Base-by-base conservation (phyloP, 2,888 invertebrate species). In the Harmothoe impar region DNA sequence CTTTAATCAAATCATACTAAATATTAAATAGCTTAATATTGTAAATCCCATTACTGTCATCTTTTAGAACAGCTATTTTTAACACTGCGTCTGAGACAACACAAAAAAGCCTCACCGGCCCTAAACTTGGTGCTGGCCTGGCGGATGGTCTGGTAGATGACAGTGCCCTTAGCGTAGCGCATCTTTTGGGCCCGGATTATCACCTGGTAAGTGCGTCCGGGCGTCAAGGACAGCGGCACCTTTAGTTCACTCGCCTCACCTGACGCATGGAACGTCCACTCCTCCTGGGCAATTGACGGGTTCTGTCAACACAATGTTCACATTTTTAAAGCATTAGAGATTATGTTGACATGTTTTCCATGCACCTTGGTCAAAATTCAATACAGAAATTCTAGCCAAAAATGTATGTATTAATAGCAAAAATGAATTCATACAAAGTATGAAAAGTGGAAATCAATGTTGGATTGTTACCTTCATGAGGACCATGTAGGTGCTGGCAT, bases 41-140 rank as follows among this genome's bases (percentile, higher is more conserved):
- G 7, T 12, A 62, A 62, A 5, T 15, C 62, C 62, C 20, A 15
- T 3, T 12, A 3, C 20, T 20, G n/a, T n/a, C n/a, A n/a, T n/a
- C n/a, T n/a, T n/a, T n/a, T n/a, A n/a, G n/a, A n/a, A n/a, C n/a
- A n/a, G n/a, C n/a, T n/a, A n/a, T n/a, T n/a, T n/a, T n/a, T n/a
- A n/a, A n/a, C n/a, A n/a, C n/a, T n/a, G n/a, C n/a, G n/a, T n/a
- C n/a, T n/a, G n/a, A n/a, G n/a, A n/a, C n/a, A n/a, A n/a, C n/a
- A n/a, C n/a, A n/a, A n/a, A n/a, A n/a, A n/a, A n/a, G n/a, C 62
- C 62, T 62, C n/a, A 86, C 86, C 86, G 51, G 86, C 86, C 20
- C 86, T 25, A 52, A 86, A 86, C 52, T 52, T 86, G 0, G 29
- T 56, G 86, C 3, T 29, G 15, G 54, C 25, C 54, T 52, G 52